Conservation (phyloP, 2,888 invertebrate species). For the Itoplectis maculator region DNA sequence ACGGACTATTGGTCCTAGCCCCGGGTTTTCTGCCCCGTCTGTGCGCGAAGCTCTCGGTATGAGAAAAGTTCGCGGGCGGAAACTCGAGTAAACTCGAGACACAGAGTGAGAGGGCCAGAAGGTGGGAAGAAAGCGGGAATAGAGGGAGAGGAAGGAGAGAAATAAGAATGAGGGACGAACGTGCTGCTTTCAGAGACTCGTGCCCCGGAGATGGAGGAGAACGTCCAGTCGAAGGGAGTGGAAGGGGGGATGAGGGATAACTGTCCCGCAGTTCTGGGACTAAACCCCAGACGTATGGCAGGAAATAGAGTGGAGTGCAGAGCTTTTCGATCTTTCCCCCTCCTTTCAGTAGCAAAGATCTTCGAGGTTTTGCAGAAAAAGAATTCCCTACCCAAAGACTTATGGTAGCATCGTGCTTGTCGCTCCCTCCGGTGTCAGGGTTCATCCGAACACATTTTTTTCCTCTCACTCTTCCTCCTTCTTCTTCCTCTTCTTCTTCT, state of each 20-base stretch:
- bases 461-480: too few relatives aligned
- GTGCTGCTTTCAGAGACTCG: slow-evolving; percentile 51
- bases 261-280: slow-evolving; percentile 45
- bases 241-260: slow-evolving; percentile 61
- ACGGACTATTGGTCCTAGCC: slow-evolving; percentile 13
- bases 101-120: slow-evolving; percentile 38
- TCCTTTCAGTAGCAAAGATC: slow-evolving; percentile 10
- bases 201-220: slow-evolving; percentile 34
- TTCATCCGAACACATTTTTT: neutral
- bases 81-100: slow-evolving; percentile 50
- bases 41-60: slow-evolving; percentile 40
- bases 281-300: slow-evolving; percentile 15
- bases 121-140: neutral
- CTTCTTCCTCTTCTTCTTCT: neutral
- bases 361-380: slow-evolving; percentile 23
- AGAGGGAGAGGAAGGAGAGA: slow-evolving; percentile 30
- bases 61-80: slow-evolving; percentile 60
- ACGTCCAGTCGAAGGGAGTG: slow-evolving; percentile 37
- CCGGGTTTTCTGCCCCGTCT: slow-evolving; percentile 31
- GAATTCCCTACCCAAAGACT: slow-evolving; percentile 41
- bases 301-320: slow-evolving; percentile 47
- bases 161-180: slow-evolving; percentile 64
- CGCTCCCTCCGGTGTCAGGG: neutral
- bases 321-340: slow-evolving; percentile 58
- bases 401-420: slow-evolving; percentile 33